Conservation (phyloP, 2,113 vertebrate genomes). For the Glareola pratincola region DNA sequence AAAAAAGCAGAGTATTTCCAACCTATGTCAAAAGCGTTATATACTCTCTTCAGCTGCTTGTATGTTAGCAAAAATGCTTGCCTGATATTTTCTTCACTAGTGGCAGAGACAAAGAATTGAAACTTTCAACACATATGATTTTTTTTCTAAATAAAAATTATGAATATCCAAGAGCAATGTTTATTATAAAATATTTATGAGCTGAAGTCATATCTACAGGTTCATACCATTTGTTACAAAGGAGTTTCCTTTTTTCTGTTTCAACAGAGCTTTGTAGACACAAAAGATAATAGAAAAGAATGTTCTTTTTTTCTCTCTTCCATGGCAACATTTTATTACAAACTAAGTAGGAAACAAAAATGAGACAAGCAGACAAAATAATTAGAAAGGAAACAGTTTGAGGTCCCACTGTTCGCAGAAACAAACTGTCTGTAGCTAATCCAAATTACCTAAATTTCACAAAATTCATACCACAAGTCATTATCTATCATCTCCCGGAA, state of each 20-base stretch:
- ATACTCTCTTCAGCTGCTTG: background rate
- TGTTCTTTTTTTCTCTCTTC: background rate
- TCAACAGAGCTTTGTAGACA: background rate
- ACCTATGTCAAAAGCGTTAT: background rate
- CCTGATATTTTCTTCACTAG: background rate
- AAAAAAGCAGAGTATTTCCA: background rate
- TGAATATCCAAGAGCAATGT: background rate
- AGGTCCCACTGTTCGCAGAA: background rate
- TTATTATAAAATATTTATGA: background rate
- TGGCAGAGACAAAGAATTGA: background rate
- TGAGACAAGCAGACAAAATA: background rate
- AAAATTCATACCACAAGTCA: background rate
- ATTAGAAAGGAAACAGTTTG: background rate
- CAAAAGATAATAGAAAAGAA: background rate
- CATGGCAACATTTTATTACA: background rate
- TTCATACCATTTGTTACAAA: background rate
- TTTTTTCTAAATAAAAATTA: background rate
- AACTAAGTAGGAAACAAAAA: background rate
- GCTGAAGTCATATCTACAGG: background rate
- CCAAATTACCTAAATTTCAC: background rate
- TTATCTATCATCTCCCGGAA: background rate
- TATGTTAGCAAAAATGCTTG: background rate
- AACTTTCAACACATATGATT: background rate
- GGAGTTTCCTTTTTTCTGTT: background rate
- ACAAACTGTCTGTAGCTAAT: background rate